phyloP scores from a whole-genome alignment of 2,888 invertebrate species.

The Gortyna flavago region DNA sequence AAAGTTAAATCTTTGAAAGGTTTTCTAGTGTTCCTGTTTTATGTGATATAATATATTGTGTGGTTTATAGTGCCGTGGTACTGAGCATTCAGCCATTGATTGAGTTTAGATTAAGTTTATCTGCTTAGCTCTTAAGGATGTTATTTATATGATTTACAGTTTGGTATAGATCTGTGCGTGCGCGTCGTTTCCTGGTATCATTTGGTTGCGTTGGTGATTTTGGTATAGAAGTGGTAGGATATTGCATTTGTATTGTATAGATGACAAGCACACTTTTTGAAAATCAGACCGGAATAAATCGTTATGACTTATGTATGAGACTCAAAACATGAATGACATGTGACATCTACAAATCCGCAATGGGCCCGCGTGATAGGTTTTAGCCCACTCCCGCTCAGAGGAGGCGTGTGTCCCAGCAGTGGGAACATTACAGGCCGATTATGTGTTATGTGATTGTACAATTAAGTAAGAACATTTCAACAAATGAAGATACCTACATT shows the following conservation, averaged over 20 bases:
- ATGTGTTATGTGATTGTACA: not conserved
- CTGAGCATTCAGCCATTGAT: constrained; percentile 26
- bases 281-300: too few relatives aligned
- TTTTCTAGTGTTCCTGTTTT: constrained; percentile 40
- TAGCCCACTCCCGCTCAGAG: too few relatives aligned
- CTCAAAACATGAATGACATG: too few relatives aligned
- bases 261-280: too few relatives aligned
- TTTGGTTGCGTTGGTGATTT: constrained; percentile 11
- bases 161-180: not conserved
- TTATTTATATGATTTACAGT: constrained; percentile 36
- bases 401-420: too few relatives aligned
- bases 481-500: not conserved
- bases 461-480: not conserved
- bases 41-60: constrained; percentile 49
- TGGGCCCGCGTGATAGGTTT: too few relatives aligned
- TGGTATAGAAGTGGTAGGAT: not conserved
- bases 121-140: constrained; percentile 8
- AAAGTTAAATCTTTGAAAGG: constrained; percentile 53
- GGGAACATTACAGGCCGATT: not conserved
- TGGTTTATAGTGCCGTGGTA: constrained; percentile 18
- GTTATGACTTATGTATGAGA: too few relatives aligned
- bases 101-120: constrained; percentile 35
- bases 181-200: not conserved
- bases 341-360: too few relatives aligned
- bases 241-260: not conserved